phyloP scores from a whole-genome alignment of 2,113 vertebrate genomes.

The Cavia aperea region DNA sequence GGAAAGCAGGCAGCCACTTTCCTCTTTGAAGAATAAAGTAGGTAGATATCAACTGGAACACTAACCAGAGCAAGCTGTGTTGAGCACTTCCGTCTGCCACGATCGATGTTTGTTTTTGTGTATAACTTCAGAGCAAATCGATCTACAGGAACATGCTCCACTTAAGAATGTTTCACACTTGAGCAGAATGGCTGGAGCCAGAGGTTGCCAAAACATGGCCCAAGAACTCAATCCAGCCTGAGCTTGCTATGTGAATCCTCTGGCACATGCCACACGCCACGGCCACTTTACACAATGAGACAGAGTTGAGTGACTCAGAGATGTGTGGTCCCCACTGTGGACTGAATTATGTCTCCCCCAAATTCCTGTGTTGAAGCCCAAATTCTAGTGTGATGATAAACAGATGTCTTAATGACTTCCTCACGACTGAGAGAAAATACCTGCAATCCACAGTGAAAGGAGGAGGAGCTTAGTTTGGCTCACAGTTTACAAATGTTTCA shows the following conservation, averaged over 20 bases:
- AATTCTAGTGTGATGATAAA: background rate
- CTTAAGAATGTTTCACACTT: background rate
- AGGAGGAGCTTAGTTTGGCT: background rate
- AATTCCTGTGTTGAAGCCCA: background rate
- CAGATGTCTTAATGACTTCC: background rate
- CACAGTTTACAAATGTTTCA: background rate
- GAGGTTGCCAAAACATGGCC: rapidly evolving
- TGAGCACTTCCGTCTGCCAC: background rate
- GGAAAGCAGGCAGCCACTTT: background rate
- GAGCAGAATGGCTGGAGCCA: background rate
- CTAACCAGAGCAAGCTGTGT: background rate
- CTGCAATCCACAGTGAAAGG: background rate
- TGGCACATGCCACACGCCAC: rapidly evolving
- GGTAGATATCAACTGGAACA: background rate
- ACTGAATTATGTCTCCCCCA: background rate
- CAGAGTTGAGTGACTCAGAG: background rate
- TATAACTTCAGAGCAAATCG: background rate
- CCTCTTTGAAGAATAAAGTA: background rate
- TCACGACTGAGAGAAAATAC: background rate
- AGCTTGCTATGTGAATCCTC: too few relatives aligned
- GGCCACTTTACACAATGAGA: too few relatives aligned
- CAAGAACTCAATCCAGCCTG: background rate
- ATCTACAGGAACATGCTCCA: rapidly evolving
- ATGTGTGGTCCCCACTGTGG: rapidly evolving
- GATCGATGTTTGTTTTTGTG: background rate